Conservation (phyloP, 2,797 vertebrate species). For the Staurois parvus region DNA sequence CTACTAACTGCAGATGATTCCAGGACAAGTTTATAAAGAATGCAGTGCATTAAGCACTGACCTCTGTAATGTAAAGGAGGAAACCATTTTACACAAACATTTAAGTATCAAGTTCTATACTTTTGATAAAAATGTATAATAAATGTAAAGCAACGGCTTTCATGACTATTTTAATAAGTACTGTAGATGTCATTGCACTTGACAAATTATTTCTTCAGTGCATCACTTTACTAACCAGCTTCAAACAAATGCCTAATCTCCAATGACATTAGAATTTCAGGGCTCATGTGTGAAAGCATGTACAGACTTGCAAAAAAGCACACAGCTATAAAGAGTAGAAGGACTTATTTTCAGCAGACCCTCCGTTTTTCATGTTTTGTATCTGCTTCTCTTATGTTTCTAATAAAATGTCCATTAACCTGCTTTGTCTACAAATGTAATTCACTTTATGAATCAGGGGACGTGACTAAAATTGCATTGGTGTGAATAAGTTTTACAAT, state of each 20-base stretch:
- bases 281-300: neutral
- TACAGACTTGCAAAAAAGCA: neutral
- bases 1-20: conserved; percentile 19
- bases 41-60: conserved; percentile 31
- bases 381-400: neutral
- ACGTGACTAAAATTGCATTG: neutral
- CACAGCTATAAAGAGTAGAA: neutral
- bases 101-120: conserved; percentile 31
- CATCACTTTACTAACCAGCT: conserved; percentile 18
- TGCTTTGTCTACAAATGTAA: neutral
- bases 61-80: conserved; percentile 41
- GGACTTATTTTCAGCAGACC: neutral
- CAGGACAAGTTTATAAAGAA: conserved; percentile 12
- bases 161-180: conserved; percentile 40
- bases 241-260: conserved; percentile 17
- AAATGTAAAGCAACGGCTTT: conserved; percentile 40
- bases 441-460: neutral
- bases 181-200: conserved; percentile 20
- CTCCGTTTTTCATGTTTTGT: neutral
- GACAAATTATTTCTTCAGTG: conserved; percentile 26
- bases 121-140: conserved; percentile 47
- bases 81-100: conserved; percentile 41
- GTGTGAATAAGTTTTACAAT: neutral
- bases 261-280: neutral
- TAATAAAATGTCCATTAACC: neutral